A percentile compares a stretch with the other conserved stretches of the same genome.
Evolutionary conservation across 2,888 invertebrate genomes (phyloP).

Genomic region (Ischnus inquisitorius): DNA sequence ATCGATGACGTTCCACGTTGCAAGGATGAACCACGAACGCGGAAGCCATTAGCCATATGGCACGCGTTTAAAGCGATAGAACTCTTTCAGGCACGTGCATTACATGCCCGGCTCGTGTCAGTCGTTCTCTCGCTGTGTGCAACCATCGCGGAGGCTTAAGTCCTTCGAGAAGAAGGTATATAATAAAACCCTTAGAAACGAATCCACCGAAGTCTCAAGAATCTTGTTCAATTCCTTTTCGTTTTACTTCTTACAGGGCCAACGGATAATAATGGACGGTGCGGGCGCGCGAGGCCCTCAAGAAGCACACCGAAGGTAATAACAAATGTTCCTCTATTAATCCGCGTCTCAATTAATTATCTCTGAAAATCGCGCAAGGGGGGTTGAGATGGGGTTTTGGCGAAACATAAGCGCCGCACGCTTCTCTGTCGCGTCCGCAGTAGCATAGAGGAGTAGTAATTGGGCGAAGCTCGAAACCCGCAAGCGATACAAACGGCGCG

Average conservation of each 20-base stretch:
- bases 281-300: constrained; percentile 16
- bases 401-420: constrained; percentile 26
- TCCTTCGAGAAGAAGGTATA: neutral
- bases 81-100: neutral
- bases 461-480: constrained; percentile 72
- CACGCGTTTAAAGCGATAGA: constrained; percentile 72
- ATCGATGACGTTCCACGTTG: constrained; percentile 80
- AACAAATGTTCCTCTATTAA: constrained; percentile 80
- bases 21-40: constrained; percentile 74
- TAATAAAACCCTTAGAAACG: constrained; percentile 1
- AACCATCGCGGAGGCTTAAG: neutral
- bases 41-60: constrained; percentile 84
- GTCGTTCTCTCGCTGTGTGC: neutral
- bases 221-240: constrained; percentile 2
- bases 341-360: constrained; percentile 83
- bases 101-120: neutral
- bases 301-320: constrained; percentile 35
- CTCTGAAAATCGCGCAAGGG: constrained; percentile 73
- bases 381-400: constrained; percentile 39
- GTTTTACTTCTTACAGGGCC: neutral
- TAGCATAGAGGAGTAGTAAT: constrained; percentile 71
- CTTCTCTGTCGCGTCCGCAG: constrained; percentile 68
- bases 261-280: neutral
- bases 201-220: neutral
- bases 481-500: neutral